Evolutionary conservation across 1,140 invertebrate species (phyloP), one percentile per base, ranked within the genome.

Genomic region (Antheraea pernyi): DNA sequence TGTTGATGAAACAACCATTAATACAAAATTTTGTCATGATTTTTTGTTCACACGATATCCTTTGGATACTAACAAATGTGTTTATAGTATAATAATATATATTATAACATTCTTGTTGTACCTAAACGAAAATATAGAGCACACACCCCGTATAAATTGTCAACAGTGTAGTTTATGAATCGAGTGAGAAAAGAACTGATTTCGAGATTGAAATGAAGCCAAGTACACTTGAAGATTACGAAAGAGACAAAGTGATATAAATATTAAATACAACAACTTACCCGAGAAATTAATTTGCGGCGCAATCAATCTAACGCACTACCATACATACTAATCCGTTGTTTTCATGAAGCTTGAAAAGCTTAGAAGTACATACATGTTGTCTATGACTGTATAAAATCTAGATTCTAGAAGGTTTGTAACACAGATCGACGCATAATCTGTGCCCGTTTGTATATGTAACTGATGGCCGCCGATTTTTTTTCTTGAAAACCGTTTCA

Each of bases 311-410:
- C 89, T 89, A 91, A 88, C 86, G 85, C 88, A 91, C 88, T 91
- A 86, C 86, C 88, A 89, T 90, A 91, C 90, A 93, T 88, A 91
- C 89, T 90, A 90, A 82, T 88, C 91, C 91, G 91, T 93, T 93
- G 91, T 93, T 93, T 92, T 93, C 88, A 84, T 91, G 91, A 93
- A 91, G 89, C 89, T 91, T 89, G 86, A 88, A 90, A 90, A 88
- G 84, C 80, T 81, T 86, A 61, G 46, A 53, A 53, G 46, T 53
- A 78, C 79, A 78, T 78, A 85, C 81, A 84, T 82, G 72, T 84
- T 81, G 83, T 90, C 84, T 90, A 88, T 88, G 82, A 18, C 65
- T 18, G 36, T 46, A 22, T 16, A 64, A 42, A 42, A 9, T 60
- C 11, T 42, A 11, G 39, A 42, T 42, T 42, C 39, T 42, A 42